A percentile compares a stretch with the other conserved stretches of the same genome.
These are phyloP conservation scores for Deilephila porcellus DNA, from an alignment of 2,888 invertebrate genomes.

Conservation along the genomic window DNA sequence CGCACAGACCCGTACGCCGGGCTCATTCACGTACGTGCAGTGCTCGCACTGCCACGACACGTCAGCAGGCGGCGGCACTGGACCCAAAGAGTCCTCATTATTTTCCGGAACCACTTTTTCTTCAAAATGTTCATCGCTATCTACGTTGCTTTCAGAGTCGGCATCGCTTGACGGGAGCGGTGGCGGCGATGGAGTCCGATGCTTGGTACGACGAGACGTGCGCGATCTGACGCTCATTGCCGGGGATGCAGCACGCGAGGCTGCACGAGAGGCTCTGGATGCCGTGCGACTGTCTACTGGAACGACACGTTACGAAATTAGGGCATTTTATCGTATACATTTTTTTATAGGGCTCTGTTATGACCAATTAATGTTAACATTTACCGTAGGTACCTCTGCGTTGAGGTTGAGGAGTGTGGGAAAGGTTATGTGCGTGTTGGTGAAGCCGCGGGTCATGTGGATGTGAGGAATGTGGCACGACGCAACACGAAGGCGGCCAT, in stretches of 20 bases:
- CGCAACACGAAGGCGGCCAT: constrained; percentile 57
- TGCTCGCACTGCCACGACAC: constrained; percentile 94
- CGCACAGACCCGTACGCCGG: constrained; percentile 91
- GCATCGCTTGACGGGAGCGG: constrained; percentile 83
- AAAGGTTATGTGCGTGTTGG: constrained; percentile 56
- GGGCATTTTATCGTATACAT: too few relatives aligned
- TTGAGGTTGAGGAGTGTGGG: constrained; percentile 65
- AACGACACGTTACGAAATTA: constrained; percentile 28
- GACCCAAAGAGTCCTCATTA: constrained; percentile 67
- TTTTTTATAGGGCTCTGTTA: too few relatives aligned
- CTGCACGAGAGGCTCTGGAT: constrained; percentile 84
- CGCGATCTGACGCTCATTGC: constrained; percentile 89
- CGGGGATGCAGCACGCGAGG: constrained; percentile 88
- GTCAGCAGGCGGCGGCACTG: constrained; percentile 81
- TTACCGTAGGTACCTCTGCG: constrained; percentile 63
- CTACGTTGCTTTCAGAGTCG: constrained; percentile 85
- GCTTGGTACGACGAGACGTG: constrained; percentile 84
- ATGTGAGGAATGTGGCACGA: constrained; percentile 45
- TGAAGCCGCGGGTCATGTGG: constrained; percentile 38
- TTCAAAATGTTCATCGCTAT: constrained; percentile 49
- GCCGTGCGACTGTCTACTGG: constrained; percentile 76
- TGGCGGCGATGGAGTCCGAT: constrained; percentile 73
- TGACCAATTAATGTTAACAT: neutral
- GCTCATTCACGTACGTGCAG: constrained; percentile 94
- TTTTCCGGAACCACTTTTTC: constrained; percentile 37